phyloP scores from a whole-genome alignment of 1,140 invertebrate species.

The honey bee (Apis mellifera) region DNA sequence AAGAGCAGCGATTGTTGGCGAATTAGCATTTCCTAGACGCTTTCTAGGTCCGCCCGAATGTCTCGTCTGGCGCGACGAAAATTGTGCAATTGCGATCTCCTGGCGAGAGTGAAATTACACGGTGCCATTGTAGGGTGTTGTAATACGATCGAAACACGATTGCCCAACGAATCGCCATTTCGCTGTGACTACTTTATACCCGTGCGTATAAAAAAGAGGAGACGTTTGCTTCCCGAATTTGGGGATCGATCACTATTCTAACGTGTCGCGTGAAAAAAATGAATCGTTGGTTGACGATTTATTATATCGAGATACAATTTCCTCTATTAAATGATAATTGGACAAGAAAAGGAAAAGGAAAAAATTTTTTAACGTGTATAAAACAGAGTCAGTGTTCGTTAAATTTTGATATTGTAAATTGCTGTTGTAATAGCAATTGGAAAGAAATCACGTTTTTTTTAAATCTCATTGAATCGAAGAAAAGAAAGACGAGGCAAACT shows the following conservation, averaged over 20 bases:
- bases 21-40: conserved; percentile 61
- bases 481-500: neutral
- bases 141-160: conserved; percentile 53
- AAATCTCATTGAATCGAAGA: too few species aligned
- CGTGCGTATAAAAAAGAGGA: neutral
- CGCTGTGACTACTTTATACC: conserved; percentile 21
- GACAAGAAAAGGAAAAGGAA: too few species aligned
- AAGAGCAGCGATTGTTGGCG: conserved; percentile 12
- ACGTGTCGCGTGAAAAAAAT: too few species aligned
- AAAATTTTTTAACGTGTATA: too few species aligned
- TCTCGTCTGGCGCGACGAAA: conserved; percentile 64
- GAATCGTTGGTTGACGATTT: too few species aligned
- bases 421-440: too few species aligned
- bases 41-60: conserved; percentile 63
- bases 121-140: conserved; percentile 57
- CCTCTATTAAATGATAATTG: too few species aligned
- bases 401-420: too few species aligned
- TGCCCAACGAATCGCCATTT: conserved; percentile 50
- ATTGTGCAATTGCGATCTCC: conserved; percentile 61
- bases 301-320: too few species aligned
- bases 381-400: too few species aligned
- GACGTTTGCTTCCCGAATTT: neutral
- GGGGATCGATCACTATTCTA: too few species aligned
- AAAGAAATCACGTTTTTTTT: too few species aligned
- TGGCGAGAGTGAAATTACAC: conserved; percentile 58